phyloP scores from a whole-genome alignment of 37 sponge, comb jelly and placozoan species.

The Geodia barretti region DNA sequence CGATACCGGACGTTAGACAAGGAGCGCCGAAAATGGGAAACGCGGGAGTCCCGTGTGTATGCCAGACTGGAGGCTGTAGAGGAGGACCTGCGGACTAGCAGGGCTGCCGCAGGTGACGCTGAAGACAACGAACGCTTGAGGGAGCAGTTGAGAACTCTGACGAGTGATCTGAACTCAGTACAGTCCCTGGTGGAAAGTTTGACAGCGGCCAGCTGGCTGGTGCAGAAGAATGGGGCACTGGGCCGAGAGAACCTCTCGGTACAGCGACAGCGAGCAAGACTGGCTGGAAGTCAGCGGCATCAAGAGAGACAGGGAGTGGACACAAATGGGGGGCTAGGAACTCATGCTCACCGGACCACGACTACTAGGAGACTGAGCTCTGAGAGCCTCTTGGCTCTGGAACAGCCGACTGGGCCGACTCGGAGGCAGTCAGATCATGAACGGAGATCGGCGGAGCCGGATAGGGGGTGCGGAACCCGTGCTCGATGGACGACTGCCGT shows the following conservation, averaged over 20 bases:
- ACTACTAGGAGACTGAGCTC: too few species aligned
- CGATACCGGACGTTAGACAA: conserved; percentile 14
- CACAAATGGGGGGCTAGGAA: not conserved
- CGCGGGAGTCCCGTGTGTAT: conserved; percentile 2
- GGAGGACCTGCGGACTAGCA: not conserved
- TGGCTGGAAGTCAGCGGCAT: not conserved
- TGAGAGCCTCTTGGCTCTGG: not conserved
- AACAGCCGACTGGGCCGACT: not conserved
- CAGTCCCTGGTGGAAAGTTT: not conserved
- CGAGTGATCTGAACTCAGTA: not conserved
- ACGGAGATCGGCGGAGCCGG: not conserved
- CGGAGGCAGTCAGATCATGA: not conserved
- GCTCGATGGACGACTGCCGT: not conserved
- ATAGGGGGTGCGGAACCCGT: not conserved
- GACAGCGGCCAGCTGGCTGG: too few species aligned
- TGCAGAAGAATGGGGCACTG: not conserved
- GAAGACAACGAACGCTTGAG: not conserved
- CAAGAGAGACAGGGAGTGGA: not conserved
- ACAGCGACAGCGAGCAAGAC: not conserved
- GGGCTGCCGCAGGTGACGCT: not conserved
- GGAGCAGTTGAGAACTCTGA: not conserved
- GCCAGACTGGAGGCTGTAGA: not conserved
- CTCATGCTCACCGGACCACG: not conserved
- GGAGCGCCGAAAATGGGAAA: conserved; percentile 38
- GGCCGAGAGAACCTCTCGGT: not conserved